Base-by-base conservation (phyloP, 2,888 invertebrate genomes). In the Calliphora vomitoria region DNA sequence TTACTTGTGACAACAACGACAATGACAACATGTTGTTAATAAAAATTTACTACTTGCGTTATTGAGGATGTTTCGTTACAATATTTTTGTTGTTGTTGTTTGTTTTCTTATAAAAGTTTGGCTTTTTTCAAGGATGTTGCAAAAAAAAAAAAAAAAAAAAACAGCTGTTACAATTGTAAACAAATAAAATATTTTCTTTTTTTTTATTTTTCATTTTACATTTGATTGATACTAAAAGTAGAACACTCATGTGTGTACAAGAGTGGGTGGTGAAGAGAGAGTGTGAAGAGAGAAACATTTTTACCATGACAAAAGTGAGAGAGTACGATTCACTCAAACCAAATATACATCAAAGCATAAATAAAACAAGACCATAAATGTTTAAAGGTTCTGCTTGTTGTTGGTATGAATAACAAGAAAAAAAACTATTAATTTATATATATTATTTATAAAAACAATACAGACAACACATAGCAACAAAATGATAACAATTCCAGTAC, bases 11-110 rank as follows among this genome's bases (percentile, higher is more conserved):
- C 68, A 82, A 82, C 66, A 58, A 82, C 82, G 55, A 84, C 76
- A 82, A 15, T 69, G 68, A 68, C 79, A 84, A 79, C 79, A 84
- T 79, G 72, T 74, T 84, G 84, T 79, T 84, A 79, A 84, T 74
- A 79, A 79, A 84, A 79, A 53, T 79, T 66, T 84, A 76, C 84
- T 68, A 80, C 84, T 68, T 79, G 38, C 44, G 31, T 41, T 74
- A 79, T 74, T 58, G 71, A 81, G 81, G 71, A 81, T 81, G 64
- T 74, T 68, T 47, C 58, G 35, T 82, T 82, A 66, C 20, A 66
- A 74, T 31, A 41, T 44, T 72, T 1, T 35, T 20, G 20, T 47
- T 75, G 10, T 38, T 31, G 3, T 50, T 50, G 25, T 6, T 62
- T 62, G 3, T 38, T 64, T 35, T 64, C 35, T 64, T 60, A 31